phyloP scores from a whole-genome alignment of 1,140 invertebrate genomes.

The Chironomus tepperi region DNA sequence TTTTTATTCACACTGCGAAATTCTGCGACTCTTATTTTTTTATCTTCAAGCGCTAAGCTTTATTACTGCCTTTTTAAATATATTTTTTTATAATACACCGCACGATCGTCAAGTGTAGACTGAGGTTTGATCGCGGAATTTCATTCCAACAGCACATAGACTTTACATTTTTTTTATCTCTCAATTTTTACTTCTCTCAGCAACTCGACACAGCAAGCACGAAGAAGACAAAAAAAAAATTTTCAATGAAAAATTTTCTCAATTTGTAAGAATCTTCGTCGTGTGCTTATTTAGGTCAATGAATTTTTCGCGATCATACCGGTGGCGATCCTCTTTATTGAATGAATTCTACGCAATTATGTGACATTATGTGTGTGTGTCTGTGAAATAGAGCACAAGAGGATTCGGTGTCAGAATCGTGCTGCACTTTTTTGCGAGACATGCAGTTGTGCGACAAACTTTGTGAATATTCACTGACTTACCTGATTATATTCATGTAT shows the following conservation, averaged over 20 bases:
- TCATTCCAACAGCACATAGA: not conserved
- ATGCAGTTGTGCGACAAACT: not conserved
- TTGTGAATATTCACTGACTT: not conserved
- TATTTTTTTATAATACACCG: not conserved
- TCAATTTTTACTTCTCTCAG: not conserved
- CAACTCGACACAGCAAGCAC: not conserved
- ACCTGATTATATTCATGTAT: not conserved
- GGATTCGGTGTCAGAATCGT: not conserved
- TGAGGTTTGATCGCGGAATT: not conserved
- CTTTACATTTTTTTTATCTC: not conserved
- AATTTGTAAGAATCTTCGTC: not conserved
- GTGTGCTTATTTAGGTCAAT: not conserved
- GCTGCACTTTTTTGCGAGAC: not conserved
- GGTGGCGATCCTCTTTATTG: not conserved
- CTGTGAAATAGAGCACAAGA: not conserved
- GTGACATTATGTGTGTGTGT: not conserved
- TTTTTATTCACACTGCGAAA: constrained; percentile 5
- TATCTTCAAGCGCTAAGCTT: not conserved
- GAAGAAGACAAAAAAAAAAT: not conserved
- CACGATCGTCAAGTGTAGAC: constrained; percentile 8
- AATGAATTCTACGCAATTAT: not conserved
- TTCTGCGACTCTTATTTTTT: not conserved
- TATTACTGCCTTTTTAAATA: not conserved
- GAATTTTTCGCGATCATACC: not conserved
- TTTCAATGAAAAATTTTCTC: not conserved